These are phyloP conservation scores for Lepidochitona cinerea DNA, from an alignment of 2,888 invertebrate species.

Conservation along the genomic window DNA sequence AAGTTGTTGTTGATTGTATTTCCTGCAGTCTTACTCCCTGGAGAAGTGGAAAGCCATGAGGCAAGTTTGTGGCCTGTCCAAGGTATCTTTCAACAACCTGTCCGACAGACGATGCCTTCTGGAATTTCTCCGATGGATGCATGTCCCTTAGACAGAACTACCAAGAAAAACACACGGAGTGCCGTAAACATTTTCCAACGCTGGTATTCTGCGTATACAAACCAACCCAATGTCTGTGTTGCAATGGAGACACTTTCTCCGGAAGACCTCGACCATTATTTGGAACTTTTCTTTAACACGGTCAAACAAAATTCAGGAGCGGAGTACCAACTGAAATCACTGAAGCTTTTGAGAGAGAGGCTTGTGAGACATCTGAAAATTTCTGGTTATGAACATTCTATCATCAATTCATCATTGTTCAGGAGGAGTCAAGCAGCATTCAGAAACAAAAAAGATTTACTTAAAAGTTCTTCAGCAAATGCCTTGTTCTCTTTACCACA, in stretches of 20 bases:
- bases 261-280: background rate
- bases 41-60: too few species aligned
- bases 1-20: too few species aligned
- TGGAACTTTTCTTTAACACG: background rate
- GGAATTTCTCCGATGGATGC: background rate
- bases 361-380: background rate
- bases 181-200: background rate
- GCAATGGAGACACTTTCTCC: background rate
- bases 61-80: too few species aligned
- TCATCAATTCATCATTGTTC: background rate
- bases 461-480: too few species aligned
- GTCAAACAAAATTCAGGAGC: background rate
- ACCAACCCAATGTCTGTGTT: background rate
- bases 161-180: background rate
- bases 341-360: background rate
- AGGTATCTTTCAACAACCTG: too few species aligned
- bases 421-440: background rate
- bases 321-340: background rate
- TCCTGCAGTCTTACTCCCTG: too few species aligned
- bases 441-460: too few species aligned
- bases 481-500: too few species aligned
- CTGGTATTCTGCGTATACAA: background rate
- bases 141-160: background rate
- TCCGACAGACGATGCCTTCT: too few species aligned
- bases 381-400: background rate